phyloP scores from a whole-genome alignment of 2,113 vertebrate species.

The Prolemur simus region DNA sequence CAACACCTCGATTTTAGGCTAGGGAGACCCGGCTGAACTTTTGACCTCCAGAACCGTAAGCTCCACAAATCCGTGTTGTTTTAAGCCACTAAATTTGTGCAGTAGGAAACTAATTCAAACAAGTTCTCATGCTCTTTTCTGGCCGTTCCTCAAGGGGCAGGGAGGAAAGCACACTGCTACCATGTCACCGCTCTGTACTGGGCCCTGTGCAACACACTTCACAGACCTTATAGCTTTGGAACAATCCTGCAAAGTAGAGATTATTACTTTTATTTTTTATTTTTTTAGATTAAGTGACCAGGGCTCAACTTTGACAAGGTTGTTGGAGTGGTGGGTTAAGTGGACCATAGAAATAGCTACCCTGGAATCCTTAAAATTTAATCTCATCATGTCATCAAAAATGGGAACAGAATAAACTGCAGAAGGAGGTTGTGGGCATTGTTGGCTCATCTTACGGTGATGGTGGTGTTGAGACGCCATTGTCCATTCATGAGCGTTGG shows the following conservation, averaged over 20 bases:
- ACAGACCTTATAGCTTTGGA: neutral
- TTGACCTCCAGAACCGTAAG: neutral
- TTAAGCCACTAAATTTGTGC: neutral
- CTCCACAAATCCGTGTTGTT: neutral
- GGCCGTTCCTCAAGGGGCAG: neutral
- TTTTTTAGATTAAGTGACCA: neutral
- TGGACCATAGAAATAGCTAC: neutral
- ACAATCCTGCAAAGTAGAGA: neutral
- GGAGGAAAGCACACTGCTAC: neutral
- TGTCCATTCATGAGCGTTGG: neutral
- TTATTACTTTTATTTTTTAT: neutral
- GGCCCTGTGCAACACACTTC: rapidly evolving
- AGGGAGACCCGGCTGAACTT: neutral
- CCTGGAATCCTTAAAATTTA: neutral
- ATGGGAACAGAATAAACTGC: neutral
- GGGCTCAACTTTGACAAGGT: neutral
- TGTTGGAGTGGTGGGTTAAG: neutral
- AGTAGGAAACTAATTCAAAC: neutral
- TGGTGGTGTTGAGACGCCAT: neutral
- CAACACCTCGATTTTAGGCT: neutral
- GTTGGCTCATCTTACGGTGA: neutral
- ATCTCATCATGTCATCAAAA: neutral
- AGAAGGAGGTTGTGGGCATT: neutral
- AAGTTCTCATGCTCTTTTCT: neutral
- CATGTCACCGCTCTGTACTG: no score